These are phyloP conservation scores for Watsonalla binaria DNA, from an alignment of 2,888 invertebrate species.

Conservation along the genomic window DNA sequence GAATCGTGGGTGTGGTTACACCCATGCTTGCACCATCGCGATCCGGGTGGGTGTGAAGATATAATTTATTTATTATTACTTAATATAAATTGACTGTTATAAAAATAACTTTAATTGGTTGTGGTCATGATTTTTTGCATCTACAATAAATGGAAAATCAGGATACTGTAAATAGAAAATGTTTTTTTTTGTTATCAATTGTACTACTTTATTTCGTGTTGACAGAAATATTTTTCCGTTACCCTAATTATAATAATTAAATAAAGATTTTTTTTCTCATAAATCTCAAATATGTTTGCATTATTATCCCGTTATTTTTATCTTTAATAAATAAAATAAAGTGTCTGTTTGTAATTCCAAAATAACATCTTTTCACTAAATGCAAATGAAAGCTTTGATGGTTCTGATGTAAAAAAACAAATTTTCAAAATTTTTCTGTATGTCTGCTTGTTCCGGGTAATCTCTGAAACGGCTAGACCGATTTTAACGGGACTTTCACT, in stretches of 20 bases:
- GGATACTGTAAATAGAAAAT: conserved; percentile 61
- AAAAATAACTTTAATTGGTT: conserved; percentile 3
- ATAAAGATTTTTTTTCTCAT: conserved; percentile 69
- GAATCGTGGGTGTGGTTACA: conserved; percentile 10
- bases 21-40: too few species aligned
- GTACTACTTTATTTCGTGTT: conserved; percentile 66
- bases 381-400: too few species aligned
- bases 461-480: too few species aligned
- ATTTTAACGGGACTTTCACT: too few species aligned
- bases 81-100: too few species aligned
- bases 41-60: too few species aligned
- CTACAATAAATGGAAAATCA: conserved; percentile 27
- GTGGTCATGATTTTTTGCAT: conserved; percentile 25
- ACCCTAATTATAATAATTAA: conserved; percentile 57
- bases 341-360: too few species aligned
- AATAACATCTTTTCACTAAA: too few species aligned
- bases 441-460: too few species aligned
- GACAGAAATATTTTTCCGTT: conserved; percentile 59
- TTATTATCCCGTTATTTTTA: conserved; percentile 8
- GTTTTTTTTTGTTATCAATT: conserved; percentile 67
- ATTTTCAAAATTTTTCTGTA: too few species aligned
- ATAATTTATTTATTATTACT: too few species aligned
- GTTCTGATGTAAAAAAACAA: too few species aligned
- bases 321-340: not conserved
- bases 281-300: conserved; percentile 41